Conservation (phyloP, 2,113 vertebrate genomes). For the Hydropotes inermis region DNA sequence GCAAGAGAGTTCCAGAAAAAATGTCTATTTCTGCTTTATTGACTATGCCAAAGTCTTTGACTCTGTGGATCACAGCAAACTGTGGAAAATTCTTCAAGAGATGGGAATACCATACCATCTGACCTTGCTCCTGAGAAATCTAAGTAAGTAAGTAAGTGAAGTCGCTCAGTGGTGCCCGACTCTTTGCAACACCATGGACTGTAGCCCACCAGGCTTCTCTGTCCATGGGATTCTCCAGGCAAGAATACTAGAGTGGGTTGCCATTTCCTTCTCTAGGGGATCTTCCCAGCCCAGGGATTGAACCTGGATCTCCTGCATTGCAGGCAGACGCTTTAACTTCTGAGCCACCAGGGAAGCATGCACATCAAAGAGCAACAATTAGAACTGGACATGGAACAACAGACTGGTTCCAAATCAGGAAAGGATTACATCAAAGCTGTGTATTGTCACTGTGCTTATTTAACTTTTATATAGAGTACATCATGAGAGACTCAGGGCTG, state of each 20-base stretch:
- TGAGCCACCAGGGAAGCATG: background rate
- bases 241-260: too few species aligned
- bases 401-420: background rate
- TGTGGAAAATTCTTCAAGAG: background rate
- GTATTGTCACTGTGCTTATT: background rate
- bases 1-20: background rate
- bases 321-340: too few species aligned
- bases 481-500: too few species aligned
- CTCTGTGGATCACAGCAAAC: background rate
- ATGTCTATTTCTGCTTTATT: background rate
- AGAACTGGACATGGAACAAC: background rate
- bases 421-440: rapidly evolving
- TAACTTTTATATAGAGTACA: background rate
- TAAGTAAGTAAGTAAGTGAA: background rate
- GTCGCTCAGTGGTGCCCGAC: too few species aligned
- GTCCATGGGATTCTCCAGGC: too few species aligned
- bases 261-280: too few species aligned
- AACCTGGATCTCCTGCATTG: too few species aligned
- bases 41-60: background rate
- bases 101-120: background rate
- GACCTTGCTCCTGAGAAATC: background rate
- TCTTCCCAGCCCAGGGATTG: too few species aligned
- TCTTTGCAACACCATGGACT: too few species aligned
- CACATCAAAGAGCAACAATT: background rate
- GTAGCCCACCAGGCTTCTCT: too few species aligned